phyloP scores from a whole-genome alignment of 2,797 vertebrate species.

The Austrolebias charrua region DNA sequence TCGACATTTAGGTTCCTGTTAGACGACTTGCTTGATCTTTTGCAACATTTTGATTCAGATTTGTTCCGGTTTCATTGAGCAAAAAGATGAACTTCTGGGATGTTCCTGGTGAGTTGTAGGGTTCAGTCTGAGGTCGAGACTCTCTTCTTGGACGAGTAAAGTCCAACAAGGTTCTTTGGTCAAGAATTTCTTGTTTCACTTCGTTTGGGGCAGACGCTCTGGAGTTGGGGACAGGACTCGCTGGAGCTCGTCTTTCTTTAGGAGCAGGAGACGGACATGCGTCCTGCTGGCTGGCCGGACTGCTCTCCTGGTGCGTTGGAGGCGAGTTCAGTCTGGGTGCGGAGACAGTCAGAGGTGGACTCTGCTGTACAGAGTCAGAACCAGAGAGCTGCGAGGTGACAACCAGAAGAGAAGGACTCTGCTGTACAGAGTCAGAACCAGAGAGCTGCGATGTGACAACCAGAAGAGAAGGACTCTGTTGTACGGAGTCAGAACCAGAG shows the following conservation, averaged over 20 bases:
- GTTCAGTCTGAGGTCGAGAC: conserved; percentile 27
- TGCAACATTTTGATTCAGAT: conserved; percentile 48
- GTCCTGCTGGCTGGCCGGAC: conserved; percentile 33
- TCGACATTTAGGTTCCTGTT: conserved; percentile 34
- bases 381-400: conserved; percentile 28
- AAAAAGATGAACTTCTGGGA: conserved; percentile 40
- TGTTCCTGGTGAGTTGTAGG: conserved; percentile 25
- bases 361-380: conserved; percentile 33
- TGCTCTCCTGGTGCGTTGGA: conserved; percentile 36
- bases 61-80: conserved; percentile 53
- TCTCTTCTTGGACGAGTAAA: conserved; percentile 49
- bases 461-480: no score
- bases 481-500: no score
- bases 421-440: no score
- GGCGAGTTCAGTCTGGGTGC: conserved; percentile 60
- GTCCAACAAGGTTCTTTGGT: conserved; percentile 54
- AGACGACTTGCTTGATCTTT: conserved; percentile 42
- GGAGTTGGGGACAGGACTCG: conserved; percentile 66
- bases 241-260: conserved; percentile 57
- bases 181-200: conserved; percentile 42
- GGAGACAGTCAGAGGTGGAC: conserved; percentile 60
- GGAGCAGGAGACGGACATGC: conserved; percentile 49
- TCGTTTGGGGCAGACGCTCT: conserved; percentile 18
- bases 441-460: no score
- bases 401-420: conserved; percentile 40